Conservation (phyloP, 2,888 invertebrate species). For the Melinaea marsaeus region DNA sequence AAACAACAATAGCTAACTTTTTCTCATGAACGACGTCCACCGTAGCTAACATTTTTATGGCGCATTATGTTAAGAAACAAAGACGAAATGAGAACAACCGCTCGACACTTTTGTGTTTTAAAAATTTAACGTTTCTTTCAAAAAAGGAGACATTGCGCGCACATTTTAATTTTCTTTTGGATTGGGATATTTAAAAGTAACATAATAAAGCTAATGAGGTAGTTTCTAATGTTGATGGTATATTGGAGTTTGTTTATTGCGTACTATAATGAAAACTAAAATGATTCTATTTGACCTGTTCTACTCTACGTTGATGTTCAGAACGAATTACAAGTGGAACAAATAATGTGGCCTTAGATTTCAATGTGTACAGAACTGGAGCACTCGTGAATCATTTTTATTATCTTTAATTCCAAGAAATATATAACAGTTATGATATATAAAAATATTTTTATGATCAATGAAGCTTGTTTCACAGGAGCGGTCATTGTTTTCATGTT, state of each 20-base stretch:
- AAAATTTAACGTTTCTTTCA: neutral
- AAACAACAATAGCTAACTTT: slow-evolving; percentile 23
- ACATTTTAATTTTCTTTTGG: too few species aligned
- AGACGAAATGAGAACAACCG: slow-evolving; percentile 13
- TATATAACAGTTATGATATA: neutral
- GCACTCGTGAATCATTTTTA: slow-evolving; percentile 27
- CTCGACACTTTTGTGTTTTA: neutral
- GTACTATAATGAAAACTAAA: neutral
- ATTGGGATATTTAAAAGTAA: too few species aligned
- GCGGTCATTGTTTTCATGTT: too few species aligned
- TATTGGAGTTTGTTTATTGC: neutral
- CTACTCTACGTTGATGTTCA: slow-evolving; percentile 12
- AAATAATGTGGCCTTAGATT: slow-evolving; percentile 30
- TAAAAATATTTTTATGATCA: neutral
- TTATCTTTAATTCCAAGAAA: slow-evolving; percentile 18
- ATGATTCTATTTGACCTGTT: slow-evolving; percentile 20
- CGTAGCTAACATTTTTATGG: slow-evolving; percentile 18
- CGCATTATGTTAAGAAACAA: slow-evolving; percentile 21
- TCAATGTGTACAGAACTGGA: slow-evolving; percentile 29
- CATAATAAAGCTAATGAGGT: too few species aligned
- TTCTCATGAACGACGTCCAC: slow-evolving; percentile 20
- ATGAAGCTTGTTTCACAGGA: neutral
- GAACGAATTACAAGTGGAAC: slow-evolving; percentile 28
- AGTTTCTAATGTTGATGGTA: neutral
- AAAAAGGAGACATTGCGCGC: neutral